Base-by-base conservation (phyloP, 2,888 invertebrate species). In the Tipula confusa region DNA sequence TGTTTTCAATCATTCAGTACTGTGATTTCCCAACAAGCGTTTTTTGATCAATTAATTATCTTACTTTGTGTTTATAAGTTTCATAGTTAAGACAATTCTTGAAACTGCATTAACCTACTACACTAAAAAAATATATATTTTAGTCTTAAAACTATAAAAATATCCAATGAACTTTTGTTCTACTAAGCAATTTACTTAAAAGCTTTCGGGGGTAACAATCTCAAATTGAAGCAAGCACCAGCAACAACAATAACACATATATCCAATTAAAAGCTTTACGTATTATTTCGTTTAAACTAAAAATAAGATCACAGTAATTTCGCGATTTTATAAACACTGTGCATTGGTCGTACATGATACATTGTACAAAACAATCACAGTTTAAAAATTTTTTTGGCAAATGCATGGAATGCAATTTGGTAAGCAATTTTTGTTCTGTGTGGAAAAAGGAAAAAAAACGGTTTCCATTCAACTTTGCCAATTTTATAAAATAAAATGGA, bases 361-460 rank as follows among this genome's bases (percentile, higher is more conserved):
- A 33, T 48, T 48, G 18, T 64, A 64, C 64, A 64, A 24, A 64
- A 24, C 64, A 64, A 24, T 64, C 64, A 9, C 9, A 7, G 18
- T 24, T 64, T n/a, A 43, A 24, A 64, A 18, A 64, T 64, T 64
- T 64, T 24, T 64, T 64, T 64, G 64, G 64, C 64, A 64, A 64
- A 64, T 24, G 64, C 64, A 64, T 64, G 64, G 64, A 64, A 64
- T 64, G 64, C 64, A 64, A 64, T 64, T 64, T 64, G 64, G 64
- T 64, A 13, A 13, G 9, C n/a, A 64, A 24, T 24, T 43, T 43
- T 43, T n/a, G n/a, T n/a, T 43, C 15, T 43, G n/a, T 64, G 64
- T 64, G 24, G 24, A 64, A 64, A 6, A 43, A 43, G 2, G 15
- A 2, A 64, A 38, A 38, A 6, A 24, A 64, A 33, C 11, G 33